A percentile compares a stretch with the other conserved stretches of the same genome.
Evolutionary conservation across 2,888 invertebrate species (phyloP).

Genomic region (Zaprionus lineosus): DNA sequence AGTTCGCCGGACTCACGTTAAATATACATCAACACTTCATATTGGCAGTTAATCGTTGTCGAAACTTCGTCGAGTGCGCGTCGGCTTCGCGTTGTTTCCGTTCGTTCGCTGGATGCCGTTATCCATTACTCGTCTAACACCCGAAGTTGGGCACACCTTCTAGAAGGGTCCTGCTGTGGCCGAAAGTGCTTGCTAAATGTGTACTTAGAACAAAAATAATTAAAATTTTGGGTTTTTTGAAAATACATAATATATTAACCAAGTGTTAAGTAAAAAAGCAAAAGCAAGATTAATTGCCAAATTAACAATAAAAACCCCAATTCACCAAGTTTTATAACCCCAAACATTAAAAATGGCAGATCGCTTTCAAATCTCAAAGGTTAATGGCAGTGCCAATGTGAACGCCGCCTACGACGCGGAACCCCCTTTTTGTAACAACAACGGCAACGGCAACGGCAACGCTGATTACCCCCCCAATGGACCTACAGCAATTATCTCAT

Average conservation of each 20-base stretch:
- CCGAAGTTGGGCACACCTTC: no score
- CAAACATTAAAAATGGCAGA: slow-evolving; percentile 64
- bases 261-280: slow-evolving; percentile 9
- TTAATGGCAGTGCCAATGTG: slow-evolving; percentile 61
- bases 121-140: neutral
- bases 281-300: slow-evolving; percentile 10
- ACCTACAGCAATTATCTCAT: slow-evolving; percentile 12
- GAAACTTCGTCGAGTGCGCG: slow-evolving; percentile 45
- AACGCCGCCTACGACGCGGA: slow-evolving; percentile 49
- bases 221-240: slow-evolving; percentile 1
- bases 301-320: slow-evolving; percentile 24
- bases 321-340: slow-evolving; percentile 6
- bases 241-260: slow-evolving; percentile 12
- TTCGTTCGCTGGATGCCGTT: no score
- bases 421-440: slow-evolving; percentile 19
- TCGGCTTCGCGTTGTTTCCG: slow-evolving; percentile 26
- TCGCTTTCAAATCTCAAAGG: slow-evolving; percentile 78
- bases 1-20: slow-evolving; percentile 32
- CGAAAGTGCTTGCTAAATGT: slow-evolving; percentile 14
- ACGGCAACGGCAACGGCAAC: slow-evolving; percentile 20
- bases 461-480: slow-evolving; percentile 35
- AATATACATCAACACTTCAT: slow-evolving; percentile 56
- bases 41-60: slow-evolving; percentile 55
- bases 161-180: slow-evolving; percentile 29
- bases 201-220: slow-evolving; percentile 9